Percentiles rank a stretch among this genome's conserved stretches.
Conservation (phyloP, 23 tunicate genomes). For the Ascidia mentula region DNA sequence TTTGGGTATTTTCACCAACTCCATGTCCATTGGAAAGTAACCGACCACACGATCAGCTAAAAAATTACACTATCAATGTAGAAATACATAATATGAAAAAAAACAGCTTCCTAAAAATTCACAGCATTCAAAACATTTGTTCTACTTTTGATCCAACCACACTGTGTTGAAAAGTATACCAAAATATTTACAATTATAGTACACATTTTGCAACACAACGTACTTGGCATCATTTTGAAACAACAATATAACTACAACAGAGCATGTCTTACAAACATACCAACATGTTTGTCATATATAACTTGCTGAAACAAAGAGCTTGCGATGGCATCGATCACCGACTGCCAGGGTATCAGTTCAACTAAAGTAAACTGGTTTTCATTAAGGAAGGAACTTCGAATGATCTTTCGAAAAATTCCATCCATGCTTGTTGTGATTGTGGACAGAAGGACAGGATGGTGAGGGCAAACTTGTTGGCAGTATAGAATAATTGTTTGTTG, state of each 20-base stretch:
- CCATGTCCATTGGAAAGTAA: conserved; percentile 7
- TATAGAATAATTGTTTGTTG: conserved; percentile 3
- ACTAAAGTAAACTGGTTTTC: conserved; percentile 16
- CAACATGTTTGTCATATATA: neutral
- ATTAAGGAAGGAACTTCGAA: neutral
- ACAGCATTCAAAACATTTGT: too few species aligned
- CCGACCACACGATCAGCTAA: conserved; percentile 23
- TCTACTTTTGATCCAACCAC: too few species aligned
- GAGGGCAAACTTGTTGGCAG: conserved; percentile 36
- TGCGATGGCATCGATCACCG: conserved; percentile 36
- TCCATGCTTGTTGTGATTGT: neutral
- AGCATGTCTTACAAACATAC: too few species aligned
- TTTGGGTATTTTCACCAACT: conserved; percentile 13
- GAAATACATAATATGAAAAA: too few species aligned
- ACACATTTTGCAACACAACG: too few species aligned
- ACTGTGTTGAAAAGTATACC: too few species aligned
- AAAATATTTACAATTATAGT: neutral
- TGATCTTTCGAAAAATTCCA: neutral
- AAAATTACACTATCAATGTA: too few species aligned
- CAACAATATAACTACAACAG: too few species aligned
- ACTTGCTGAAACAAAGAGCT: conserved; percentile 20
- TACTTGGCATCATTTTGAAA: too few species aligned
- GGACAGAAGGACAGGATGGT: neutral
- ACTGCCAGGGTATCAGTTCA: conserved; percentile 36
- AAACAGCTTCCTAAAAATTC: too few species aligned